A percentile compares a stretch with the other conserved stretches of the same genome.
Conservation (phyloP, 2,797 vertebrate species). For the Chaenodraco wilsoni region DNA sequence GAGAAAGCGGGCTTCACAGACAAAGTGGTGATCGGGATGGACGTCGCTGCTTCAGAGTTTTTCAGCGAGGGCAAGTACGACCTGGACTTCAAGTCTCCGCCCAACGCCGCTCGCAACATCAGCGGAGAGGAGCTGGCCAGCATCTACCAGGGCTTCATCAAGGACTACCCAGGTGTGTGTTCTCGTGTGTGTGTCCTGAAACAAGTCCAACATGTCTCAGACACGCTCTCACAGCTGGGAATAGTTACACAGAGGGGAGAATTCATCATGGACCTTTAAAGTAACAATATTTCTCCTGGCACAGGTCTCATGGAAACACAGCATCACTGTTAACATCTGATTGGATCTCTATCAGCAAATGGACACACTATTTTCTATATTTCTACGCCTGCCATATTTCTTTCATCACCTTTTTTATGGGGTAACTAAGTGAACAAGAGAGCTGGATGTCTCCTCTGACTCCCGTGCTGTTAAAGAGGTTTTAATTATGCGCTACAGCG, state of each 20-base stretch:
- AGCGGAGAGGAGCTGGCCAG: conserved; percentile 88
- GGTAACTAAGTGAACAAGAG: conserved; percentile 26
- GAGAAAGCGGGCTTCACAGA: conserved; percentile 93
- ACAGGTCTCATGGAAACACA: neutral
- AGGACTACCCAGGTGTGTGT: conserved; percentile 90
- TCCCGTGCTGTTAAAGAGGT: conserved; percentile 58
- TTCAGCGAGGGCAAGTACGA: conserved; percentile 92
- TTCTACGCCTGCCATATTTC: conserved; percentile 11
- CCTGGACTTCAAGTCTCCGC: conserved; percentile 93
- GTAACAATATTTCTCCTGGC: neutral
- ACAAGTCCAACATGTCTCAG: neutral
- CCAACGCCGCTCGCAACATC: conserved; percentile 90
- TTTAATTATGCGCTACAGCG: conserved; percentile 69
- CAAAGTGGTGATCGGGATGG: conserved; percentile 95
- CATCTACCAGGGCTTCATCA: conserved; percentile 93
- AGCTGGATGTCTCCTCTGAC: conserved; percentile 31
- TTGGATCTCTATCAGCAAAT: neutral
- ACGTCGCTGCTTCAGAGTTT: conserved; percentile 93
- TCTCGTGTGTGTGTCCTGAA: neutral
- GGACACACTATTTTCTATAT: conserved; percentile 18
- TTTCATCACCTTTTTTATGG: conserved; percentile 20
- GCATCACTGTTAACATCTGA: conserved; percentile 6
- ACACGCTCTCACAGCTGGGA: neutral
- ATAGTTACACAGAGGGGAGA: too few relatives aligned
- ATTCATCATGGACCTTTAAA: neutral